Evolutionary conservation across 2,113 vertebrate species (phyloP).

Genomic region (Laticauda laticaudata): DNA sequence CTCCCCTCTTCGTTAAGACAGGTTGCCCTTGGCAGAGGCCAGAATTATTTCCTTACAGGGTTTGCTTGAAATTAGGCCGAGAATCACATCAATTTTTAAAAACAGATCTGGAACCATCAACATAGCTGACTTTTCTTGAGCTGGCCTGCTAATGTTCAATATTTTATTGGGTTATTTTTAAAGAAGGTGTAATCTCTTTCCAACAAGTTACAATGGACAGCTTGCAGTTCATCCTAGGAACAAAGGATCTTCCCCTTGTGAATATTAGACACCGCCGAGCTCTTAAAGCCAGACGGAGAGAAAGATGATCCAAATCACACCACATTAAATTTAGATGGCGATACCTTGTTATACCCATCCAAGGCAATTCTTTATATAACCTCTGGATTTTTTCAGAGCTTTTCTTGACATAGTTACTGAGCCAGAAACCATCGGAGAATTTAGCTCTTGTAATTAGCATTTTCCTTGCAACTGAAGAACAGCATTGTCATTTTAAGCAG

Average conservation of each 20-base stretch:
- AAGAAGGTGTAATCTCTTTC: neutral
- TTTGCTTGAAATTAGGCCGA: neutral
- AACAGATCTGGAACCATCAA: neutral
- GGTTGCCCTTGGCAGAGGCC: neutral
- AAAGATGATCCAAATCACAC: neutral
- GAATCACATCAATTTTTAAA: neutral
- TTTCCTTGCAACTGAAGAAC: neutral
- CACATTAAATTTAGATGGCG: neutral
- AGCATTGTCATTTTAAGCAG: neutral
- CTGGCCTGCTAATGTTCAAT: neutral
- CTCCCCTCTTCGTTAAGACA: neutral
- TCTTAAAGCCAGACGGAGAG: neutral
- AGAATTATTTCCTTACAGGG: neutral
- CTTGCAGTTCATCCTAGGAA: neutral
- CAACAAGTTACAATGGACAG: neutral
- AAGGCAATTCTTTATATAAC: neutral
- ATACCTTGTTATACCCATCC: neutral
- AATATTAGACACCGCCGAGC: neutral
- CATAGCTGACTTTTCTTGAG: neutral
- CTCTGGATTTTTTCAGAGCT: neutral
- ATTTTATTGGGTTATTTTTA: neutral
- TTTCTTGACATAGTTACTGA: slow-evolving; percentile 9
- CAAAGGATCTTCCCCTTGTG: too few species aligned
- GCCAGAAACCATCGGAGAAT: neutral
- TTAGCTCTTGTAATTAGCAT: neutral